Conservation (phyloP, 1,140 invertebrate species). For the Capitella teleta region DNA sequence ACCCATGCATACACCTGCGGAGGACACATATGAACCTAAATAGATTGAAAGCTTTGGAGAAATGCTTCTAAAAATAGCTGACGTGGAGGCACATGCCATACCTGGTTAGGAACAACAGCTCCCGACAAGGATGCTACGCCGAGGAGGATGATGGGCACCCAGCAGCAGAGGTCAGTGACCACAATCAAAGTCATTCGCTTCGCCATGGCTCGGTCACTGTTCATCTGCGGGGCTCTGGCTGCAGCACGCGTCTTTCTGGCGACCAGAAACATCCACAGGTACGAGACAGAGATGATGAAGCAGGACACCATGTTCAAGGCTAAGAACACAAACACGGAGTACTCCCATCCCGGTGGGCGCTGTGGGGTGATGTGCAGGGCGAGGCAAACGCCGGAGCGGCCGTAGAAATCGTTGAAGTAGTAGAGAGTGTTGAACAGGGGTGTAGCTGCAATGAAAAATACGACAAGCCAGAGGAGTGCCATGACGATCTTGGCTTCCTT, state of each 20-base stretch:
- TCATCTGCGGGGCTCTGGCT: conserved; percentile 16
- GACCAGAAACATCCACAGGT: conserved; percentile 49
- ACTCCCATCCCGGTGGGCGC: conserved; percentile 50
- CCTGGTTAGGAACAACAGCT: conserved; percentile 42
- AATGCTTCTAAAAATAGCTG: too few species aligned
- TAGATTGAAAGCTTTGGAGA: neutral
- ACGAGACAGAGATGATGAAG: conserved; percentile 46
- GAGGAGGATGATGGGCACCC: conserved; percentile 48
- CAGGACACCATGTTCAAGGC: conserved; percentile 48
- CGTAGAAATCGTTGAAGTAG: conserved; percentile 50
- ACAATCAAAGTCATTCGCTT: conserved; percentile 49
- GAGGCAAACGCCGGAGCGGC: conserved; percentile 50
- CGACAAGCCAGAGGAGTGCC: conserved; percentile 43
- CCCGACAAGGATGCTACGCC: conserved; percentile 45
- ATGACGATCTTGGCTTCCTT: conserved; percentile 42
- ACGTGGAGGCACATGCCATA: too few species aligned
- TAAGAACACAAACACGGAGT: conserved; percentile 50
- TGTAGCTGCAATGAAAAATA: conserved; percentile 40
- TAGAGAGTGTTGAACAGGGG: conserved; percentile 43
- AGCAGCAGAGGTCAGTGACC: conserved; percentile 49
- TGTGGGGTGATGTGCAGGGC: conserved; percentile 50
- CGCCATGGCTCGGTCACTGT: conserved; percentile 46
- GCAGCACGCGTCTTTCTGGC: conserved; percentile 45
- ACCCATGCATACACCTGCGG: conserved; percentile 60
- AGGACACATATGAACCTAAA: neutral